phyloP scores from a whole-genome alignment of 1,140 invertebrate genomes.

The Drosophila littoralis region DNA sequence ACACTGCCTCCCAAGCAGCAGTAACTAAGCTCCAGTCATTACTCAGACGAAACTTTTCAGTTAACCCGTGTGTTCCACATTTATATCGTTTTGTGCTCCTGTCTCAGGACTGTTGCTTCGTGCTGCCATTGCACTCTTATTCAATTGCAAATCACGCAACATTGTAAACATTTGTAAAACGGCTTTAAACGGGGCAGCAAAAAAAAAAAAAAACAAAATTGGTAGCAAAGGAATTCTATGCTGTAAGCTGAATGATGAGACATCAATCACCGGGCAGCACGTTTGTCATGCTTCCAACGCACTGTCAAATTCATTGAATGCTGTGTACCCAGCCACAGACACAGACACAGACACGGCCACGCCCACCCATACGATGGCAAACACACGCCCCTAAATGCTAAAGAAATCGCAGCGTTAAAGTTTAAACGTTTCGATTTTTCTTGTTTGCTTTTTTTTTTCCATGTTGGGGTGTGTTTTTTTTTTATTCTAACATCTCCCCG shows the following conservation, averaged over 20 bases:
- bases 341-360: slow-evolving; percentile 11
- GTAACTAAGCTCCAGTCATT: slow-evolving; percentile 3
- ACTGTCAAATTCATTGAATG: slow-evolving; percentile 74
- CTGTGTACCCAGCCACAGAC: slow-evolving; percentile 27
- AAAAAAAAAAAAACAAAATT: slow-evolving; percentile 6
- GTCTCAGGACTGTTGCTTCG: slow-evolving; percentile 14
- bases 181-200: slow-evolving; percentile 59
- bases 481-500: background rate
- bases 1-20: background rate
- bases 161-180: slow-evolving; percentile 83
- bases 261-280: slow-evolving; percentile 73
- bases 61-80: background rate
- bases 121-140: slow-evolving; percentile 52
- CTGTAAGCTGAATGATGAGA: slow-evolving; percentile 76
- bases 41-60: slow-evolving; percentile 11
- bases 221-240: slow-evolving; percentile 39
- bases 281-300: slow-evolving; percentile 71
- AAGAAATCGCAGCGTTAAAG: slow-evolving; percentile 63
- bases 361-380: slow-evolving; percentile 16
- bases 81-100: background rate
- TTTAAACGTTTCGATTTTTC: slow-evolving; percentile 64
- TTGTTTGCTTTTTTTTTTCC: slow-evolving; percentile 32
- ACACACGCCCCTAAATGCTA: slow-evolving; percentile 31
- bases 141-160: slow-evolving; percentile 82
- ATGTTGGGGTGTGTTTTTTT: background rate